Evolutionary conservation across 2,113 vertebrate genomes (phyloP).

Genomic region (Cyprinodon tularosa): DNA sequence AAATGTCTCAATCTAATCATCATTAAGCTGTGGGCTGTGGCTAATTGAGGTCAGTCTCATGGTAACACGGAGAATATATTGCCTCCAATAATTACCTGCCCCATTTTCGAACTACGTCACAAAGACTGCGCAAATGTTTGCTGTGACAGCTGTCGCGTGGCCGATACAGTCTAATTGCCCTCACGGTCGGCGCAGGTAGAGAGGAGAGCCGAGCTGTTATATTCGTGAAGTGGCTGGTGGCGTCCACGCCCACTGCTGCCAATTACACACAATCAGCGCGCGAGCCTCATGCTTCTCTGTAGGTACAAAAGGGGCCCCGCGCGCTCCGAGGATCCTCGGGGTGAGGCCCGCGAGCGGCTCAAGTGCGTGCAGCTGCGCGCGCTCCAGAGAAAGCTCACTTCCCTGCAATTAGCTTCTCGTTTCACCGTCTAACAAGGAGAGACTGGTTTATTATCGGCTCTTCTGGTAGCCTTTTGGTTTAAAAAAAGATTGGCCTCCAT

Average conservation of each 20-base stretch:
- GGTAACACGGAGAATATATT: constrained; percentile 23
- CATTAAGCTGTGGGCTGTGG: constrained; percentile 73
- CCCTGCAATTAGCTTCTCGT: constrained; percentile 95
- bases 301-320: constrained; percentile 89
- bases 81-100: constrained; percentile 42
- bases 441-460: constrained; percentile 85
- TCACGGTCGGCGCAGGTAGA: constrained; percentile 84
- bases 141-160: constrained; percentile 87
- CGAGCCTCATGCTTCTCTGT: constrained; percentile 85
- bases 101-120: constrained; percentile 77
- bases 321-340: constrained; percentile 89
- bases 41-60: constrained; percentile 88
- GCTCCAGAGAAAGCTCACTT: constrained; percentile 86
- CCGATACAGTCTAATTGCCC: constrained; percentile 64
- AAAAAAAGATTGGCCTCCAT: constrained; percentile 42
- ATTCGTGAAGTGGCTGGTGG: constrained; percentile 94
- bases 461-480: constrained; percentile 81
- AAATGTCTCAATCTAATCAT: constrained; percentile 89
- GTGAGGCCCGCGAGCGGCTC: constrained; percentile 83
- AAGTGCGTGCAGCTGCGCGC: constrained; percentile 99
- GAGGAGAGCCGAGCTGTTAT: constrained; percentile 62
- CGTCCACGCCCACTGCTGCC: constrained; percentile 86
- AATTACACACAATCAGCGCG: constrained; percentile 98
- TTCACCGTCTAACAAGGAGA: constrained; percentile 86
- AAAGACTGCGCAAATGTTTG: constrained; percentile 75